phyloP scores from a whole-genome alignment of 2,113 vertebrate species.

The Leucoraja erinaceus region DNA sequence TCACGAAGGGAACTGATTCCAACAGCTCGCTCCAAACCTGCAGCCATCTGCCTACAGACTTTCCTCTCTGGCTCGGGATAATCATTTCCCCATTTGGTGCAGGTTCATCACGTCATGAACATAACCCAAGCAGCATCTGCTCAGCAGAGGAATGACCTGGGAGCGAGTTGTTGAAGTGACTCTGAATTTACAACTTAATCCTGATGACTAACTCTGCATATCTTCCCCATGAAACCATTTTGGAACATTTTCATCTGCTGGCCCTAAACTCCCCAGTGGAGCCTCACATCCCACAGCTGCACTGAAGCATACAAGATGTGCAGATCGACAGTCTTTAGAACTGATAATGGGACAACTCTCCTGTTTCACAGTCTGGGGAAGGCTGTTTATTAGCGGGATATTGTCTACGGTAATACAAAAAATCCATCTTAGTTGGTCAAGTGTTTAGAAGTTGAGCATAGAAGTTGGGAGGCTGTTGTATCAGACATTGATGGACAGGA shows the following conservation, averaged over 20 bases:
- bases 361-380: background rate
- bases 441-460: too few species aligned
- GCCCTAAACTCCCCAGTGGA: conserved; percentile 14
- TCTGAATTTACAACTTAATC: conserved; percentile 28
- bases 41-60: background rate
- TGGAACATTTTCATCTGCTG: conserved; percentile 30
- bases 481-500: too few species aligned
- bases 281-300: conserved; percentile 12
- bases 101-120: background rate
- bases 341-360: background rate
- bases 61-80: conserved; percentile 19
- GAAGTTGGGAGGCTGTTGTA: too few species aligned
- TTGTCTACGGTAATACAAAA: background rate
- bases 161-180: conserved; percentile 18
- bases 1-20: background rate
- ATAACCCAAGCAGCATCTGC: background rate
- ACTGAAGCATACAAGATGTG: conserved; percentile 8
- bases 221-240: conserved; percentile 35
- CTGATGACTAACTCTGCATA: conserved; percentile 33
- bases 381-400: background rate
- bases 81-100: conserved; percentile 8
- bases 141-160: conserved; percentile 13
- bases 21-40: background rate
- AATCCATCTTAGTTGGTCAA: too few species aligned
- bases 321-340: background rate